A percentile compares a stretch with the other conserved stretches of the same genome.
These are phyloP conservation scores for Castor canadensis DNA, from an alignment of 2,113 vertebrate genomes.

Conservation along the genomic window DNA sequence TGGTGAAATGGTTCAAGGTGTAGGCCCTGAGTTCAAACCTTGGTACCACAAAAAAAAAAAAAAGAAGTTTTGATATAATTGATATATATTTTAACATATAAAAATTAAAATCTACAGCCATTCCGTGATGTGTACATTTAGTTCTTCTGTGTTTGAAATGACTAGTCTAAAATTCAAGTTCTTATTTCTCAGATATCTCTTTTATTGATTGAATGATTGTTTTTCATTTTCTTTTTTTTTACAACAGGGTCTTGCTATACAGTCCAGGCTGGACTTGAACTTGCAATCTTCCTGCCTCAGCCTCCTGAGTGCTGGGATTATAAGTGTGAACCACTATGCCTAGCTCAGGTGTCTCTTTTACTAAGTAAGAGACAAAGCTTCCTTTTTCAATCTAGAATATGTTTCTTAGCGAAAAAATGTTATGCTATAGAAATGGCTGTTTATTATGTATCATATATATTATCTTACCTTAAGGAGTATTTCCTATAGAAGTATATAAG, in stretches of 20 bases:
- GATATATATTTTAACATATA: background rate
- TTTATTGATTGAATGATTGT: background rate
- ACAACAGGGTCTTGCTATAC: background rate
- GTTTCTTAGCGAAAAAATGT: constrained; percentile 10
- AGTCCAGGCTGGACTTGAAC: background rate
- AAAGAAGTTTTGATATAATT: no score
- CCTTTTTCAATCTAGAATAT: background rate
- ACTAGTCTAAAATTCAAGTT: constrained; percentile 2
- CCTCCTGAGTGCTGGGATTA: background rate
- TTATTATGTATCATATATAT: background rate
- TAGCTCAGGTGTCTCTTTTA: background rate
- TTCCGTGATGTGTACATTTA: background rate
- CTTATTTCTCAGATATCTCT: background rate
- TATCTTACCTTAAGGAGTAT: background rate
- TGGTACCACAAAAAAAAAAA: no score
- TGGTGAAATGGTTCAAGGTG: no score
- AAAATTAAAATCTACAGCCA: background rate
- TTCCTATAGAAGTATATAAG: background rate
- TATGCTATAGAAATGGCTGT: background rate
- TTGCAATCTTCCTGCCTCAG: background rate
- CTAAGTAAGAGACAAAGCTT: background rate
- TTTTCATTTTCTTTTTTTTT: background rate
- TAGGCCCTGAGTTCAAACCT: no score
- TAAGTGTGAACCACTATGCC: background rate
- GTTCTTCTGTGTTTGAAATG: background rate